Conservation (phyloP, 37 sponge, comb jelly and placozoan genomes). For the Petrosia ficiformis region DNA sequence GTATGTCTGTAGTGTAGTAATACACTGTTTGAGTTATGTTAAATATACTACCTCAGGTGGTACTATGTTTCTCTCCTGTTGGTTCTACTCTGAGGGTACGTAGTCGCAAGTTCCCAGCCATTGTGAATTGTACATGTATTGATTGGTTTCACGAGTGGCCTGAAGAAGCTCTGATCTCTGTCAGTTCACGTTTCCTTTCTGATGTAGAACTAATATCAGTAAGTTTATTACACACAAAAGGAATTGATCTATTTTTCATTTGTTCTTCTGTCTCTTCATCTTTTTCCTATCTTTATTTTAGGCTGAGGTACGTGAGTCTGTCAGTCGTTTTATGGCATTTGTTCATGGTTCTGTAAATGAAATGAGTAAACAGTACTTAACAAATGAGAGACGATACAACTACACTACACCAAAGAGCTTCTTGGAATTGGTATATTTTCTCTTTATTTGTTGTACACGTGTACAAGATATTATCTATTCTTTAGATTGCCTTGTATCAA, state of each 20-base stretch:
- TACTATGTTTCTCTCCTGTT: constrained; percentile 98
- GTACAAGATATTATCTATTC: background rate
- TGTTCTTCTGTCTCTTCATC: background rate
- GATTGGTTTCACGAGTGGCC: constrained; percentile 99
- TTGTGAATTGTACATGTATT: constrained; percentile 96
- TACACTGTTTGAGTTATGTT: background rate
- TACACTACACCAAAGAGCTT: constrained; percentile 99
- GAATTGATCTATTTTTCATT: background rate
- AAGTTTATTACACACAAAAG: constrained; percentile 2
- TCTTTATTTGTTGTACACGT: too few species aligned
- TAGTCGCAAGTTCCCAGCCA: constrained; percentile 94
- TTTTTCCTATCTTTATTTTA: background rate
- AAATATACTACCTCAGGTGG: constrained; percentile 49
- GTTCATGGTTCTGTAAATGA: constrained; percentile 94
- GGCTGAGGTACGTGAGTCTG: constrained; percentile 66
- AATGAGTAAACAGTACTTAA: constrained; percentile 82
- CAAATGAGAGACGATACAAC: constrained; percentile 95
- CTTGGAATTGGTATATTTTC: constrained; percentile 94
- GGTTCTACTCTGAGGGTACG: constrained; percentile 92
- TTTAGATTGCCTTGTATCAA: constrained; percentile 87
- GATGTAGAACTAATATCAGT: constrained; percentile 85
- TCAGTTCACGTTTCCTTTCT: constrained; percentile 87
- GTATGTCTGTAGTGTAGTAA: constrained; percentile 2
- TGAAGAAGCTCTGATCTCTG: constrained; percentile 91
- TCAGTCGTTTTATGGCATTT: constrained; percentile 92